phyloP scores from a whole-genome alignment of 2,797 vertebrate species.

The Sebastes oblongus region DNA sequence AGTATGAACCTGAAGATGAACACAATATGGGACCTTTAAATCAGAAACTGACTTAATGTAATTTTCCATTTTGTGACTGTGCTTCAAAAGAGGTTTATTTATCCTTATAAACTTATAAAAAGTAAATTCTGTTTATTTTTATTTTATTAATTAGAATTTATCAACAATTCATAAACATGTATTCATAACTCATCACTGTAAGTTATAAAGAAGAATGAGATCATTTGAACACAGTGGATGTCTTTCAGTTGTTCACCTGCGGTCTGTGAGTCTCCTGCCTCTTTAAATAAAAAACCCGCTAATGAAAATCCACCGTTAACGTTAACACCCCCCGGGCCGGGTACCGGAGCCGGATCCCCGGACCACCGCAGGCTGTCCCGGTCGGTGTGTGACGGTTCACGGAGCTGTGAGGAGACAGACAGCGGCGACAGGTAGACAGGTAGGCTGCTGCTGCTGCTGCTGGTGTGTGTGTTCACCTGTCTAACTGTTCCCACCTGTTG shows the following conservation, averaged over 20 bases:
- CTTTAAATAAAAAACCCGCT: conserved; percentile 77
- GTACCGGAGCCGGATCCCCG: conserved; percentile 35
- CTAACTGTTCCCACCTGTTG: not conserved
- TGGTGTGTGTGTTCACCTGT: not conserved
- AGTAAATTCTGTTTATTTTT: too few species aligned
- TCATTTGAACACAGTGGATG: not conserved
- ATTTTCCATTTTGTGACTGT: not conserved
- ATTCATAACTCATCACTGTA: not conserved
- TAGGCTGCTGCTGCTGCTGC: too few species aligned
- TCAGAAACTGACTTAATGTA: not conserved
- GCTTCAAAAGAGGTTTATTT: not conserved
- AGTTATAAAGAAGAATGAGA: not conserved
- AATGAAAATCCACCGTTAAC: conserved; percentile 67
- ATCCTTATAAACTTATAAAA: not conserved
- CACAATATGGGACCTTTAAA: not conserved
- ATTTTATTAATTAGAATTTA: too few species aligned
- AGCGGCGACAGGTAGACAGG: not conserved
- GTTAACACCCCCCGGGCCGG: conserved; percentile 9
- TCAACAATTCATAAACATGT: not conserved
- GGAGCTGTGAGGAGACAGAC: not conserved
- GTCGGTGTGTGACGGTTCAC: not conserved
- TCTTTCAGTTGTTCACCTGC: not conserved
- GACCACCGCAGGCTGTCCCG: conserved; percentile 3
- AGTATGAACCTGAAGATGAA: too few species aligned
- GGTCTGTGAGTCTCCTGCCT: conserved; percentile 40